These are phyloP conservation scores for Aporophyla nigra DNA, from an alignment of 2,888 invertebrate species.

Conservation along the genomic window DNA sequence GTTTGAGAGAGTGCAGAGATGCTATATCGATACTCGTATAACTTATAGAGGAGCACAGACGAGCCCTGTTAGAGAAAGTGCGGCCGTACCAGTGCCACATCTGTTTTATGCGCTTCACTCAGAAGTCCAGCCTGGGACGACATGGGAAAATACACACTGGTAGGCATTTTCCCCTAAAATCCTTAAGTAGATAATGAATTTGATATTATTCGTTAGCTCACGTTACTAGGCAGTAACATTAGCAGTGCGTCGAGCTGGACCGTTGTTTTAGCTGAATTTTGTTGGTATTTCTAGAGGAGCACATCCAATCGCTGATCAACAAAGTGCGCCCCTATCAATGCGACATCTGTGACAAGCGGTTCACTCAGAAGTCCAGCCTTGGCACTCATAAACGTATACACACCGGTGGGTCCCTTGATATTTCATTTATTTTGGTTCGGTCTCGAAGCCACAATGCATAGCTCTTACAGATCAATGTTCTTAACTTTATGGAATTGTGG, in stretches of 20 bases:
- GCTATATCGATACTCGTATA: constrained; percentile 90
- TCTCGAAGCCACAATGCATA: constrained; percentile 87
- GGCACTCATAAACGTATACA: constrained; percentile 96
- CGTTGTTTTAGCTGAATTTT: constrained; percentile 89
- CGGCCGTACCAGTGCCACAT: constrained; percentile 93
- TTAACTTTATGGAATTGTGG: constrained; percentile 76
- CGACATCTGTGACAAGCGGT: constrained; percentile 95
- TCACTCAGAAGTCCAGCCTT: constrained; percentile 95
- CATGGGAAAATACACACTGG: constrained; percentile 94
- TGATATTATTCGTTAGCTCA: constrained; percentile 84
- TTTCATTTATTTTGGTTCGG: constrained; percentile 86
- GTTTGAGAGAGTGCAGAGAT: constrained; percentile 85
- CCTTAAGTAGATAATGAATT: constrained; percentile 89
- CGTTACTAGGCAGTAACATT: constrained; percentile 85
- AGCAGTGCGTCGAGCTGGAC: constrained; percentile 81
- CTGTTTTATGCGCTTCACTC: constrained; percentile 94
- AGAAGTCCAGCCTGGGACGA: constrained; percentile 94
- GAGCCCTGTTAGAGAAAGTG: constrained; percentile 92
- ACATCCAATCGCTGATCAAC: constrained; percentile 92
- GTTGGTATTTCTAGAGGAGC: constrained; percentile 91
- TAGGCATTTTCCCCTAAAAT: constrained; percentile 91
- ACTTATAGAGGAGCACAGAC: constrained; percentile 91
- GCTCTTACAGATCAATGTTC: constrained; percentile 33
- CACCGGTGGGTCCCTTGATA: constrained; percentile 92
- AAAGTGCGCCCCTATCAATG: constrained; percentile 93